Conservation (phyloP, 2,888 invertebrate species). For the Nemurella pictetii region DNA sequence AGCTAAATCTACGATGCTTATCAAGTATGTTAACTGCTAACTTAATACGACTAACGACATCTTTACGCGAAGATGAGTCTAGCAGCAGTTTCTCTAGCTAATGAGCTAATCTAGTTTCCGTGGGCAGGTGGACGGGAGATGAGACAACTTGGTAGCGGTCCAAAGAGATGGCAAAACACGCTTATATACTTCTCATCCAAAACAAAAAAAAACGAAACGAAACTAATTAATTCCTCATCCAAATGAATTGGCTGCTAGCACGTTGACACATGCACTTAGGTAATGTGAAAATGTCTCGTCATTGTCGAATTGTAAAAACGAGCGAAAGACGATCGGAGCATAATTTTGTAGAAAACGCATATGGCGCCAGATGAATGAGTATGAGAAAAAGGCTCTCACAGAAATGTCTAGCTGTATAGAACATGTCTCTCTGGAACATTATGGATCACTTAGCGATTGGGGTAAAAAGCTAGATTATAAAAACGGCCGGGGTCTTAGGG, state of each 20-base stretch:
- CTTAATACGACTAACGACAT: slow-evolving; percentile 21
- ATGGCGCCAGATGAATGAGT: background rate
- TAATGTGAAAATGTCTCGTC: background rate
- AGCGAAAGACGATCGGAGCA: background rate
- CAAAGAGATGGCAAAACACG: slow-evolving; percentile 15
- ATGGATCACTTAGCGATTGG: too few relatives aligned
- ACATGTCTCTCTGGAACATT: too few relatives aligned
- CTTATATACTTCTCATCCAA: background rate
- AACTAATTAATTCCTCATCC: slow-evolving; percentile 21
- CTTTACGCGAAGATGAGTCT: slow-evolving; percentile 8
- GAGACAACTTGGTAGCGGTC: slow-evolving; percentile 19
- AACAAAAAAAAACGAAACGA: background rate
- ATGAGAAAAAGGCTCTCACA: background rate
- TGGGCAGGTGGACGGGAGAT: slow-evolving; percentile 18
- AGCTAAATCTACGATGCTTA: slow-evolving; percentile 16
- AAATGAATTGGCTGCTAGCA: slow-evolving; percentile 5
- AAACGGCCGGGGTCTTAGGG: background rate
- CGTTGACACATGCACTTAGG: slow-evolving; percentile 27
- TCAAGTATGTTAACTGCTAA: slow-evolving; percentile 23
- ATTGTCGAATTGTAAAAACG: background rate
- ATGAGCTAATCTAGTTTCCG: slow-evolving; percentile 21
- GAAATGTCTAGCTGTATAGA: background rate
- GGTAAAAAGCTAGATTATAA: too few relatives aligned
- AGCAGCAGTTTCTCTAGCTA: slow-evolving; percentile 8
- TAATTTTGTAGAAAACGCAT: background rate